Evolutionary conservation across 1,140 invertebrate genomes (phyloP).

Genomic region (Homalodisca vitripennis): DNA sequence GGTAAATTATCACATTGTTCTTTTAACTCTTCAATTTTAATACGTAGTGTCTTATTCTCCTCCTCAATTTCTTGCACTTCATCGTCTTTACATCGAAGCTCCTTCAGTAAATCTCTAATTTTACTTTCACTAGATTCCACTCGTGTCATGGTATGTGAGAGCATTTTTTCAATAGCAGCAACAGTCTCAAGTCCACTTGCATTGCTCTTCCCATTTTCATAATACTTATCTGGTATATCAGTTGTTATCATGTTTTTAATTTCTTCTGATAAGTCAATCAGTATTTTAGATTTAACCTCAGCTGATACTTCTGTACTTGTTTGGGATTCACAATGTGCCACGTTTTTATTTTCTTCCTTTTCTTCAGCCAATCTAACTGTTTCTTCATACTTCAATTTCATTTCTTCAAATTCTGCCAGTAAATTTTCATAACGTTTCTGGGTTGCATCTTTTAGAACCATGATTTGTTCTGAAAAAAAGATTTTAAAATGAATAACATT

Average conservation of each 20-base stretch:
- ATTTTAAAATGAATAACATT: too few species aligned
- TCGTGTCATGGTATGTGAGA: not conserved
- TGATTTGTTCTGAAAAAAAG: constrained; percentile 37
- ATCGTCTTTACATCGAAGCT: constrained; percentile 34
- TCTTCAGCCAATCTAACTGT: not conserved
- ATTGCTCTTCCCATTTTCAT: constrained; percentile 7
- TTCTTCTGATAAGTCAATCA: constrained; percentile 1
- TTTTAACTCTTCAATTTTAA: constrained; percentile 30
- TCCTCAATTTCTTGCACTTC: constrained; percentile 36
- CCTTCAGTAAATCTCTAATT: constrained; percentile 29
- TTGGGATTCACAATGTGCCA: not conserved
- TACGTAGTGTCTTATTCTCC: constrained; percentile 32
- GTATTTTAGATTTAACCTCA: not conserved
- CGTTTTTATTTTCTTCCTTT: not conserved
- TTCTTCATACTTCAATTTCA: constrained; percentile 32
- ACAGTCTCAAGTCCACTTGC: constrained; percentile 3
- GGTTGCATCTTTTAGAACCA: constrained; percentile 35
- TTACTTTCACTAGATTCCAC: not conserved
- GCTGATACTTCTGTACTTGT: not conserved
- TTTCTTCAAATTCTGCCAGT: constrained; percentile 27
- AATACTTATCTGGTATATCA: constrained; percentile 18
- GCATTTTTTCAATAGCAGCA: constrained; percentile 20
- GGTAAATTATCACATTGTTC: constrained; percentile 27
- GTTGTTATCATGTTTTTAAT: constrained; percentile 16
- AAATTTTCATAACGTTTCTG: constrained; percentile 34